Base-by-base conservation (phyloP, 2,888 invertebrate genomes). In the Melanostoma mellinum region DNA sequence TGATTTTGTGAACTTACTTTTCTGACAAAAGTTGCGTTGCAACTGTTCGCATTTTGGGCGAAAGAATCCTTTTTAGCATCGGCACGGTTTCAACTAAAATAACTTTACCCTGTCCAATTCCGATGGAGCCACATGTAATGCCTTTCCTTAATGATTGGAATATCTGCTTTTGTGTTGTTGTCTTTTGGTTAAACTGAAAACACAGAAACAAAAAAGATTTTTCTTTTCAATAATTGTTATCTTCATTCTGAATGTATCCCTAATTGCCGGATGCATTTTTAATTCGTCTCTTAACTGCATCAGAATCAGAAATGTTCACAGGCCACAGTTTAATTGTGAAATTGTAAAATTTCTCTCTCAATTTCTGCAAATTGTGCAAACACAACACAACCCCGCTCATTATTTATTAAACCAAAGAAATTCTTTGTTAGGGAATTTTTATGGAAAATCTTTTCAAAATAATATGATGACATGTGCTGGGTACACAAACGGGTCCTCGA, bases 21-120 rank as follows among this genome's bases (percentile, higher is more conserved):
- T 88, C 88, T 0, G 91, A 89, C 55, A 91, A 76, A 63, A 91
- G 86, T 73, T 91, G 91, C 56, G 89, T 85, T 5, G 91, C 90
- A 58, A 96, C 96, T 0, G 96, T 95, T 61, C 97, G 92, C 50
- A 97, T 92, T 30, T 92, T 92, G 0, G 97, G 97, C 65, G 94
- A 93, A 56, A 97, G 92, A 63, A 97, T 93, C 72, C 94, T 92
- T 2, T 95, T 93, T 56, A 97, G 89, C 44, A 95, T 90, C 0
- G 97, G 96, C 69, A 97, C 88, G 0, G 95, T 90, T 87, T 97
- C 97, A 46, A 95, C 88, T 38, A 94, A 91, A n/a, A 96, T 89
- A 0, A 92, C 90, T 0, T 87, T 86, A 40, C 91, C 91, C 82
- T 89, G 88, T 5, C 91, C 91, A 79, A 91, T 88, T 38, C 91